Conservation (phyloP, 2,113 vertebrate species). For the Scortum barcoo region DNA sequence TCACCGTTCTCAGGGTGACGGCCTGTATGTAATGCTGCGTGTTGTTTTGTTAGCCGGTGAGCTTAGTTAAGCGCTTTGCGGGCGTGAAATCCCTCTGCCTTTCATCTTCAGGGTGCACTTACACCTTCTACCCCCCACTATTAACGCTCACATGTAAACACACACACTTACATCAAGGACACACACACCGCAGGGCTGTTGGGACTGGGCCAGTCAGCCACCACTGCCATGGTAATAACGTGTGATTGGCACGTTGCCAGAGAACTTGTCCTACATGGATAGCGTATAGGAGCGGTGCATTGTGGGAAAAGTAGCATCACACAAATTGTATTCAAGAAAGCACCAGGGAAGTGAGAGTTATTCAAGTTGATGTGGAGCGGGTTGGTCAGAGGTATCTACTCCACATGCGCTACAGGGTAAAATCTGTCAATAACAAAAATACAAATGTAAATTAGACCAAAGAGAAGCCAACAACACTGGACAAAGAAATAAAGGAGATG, state of each 20-base stretch:
- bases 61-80: conserved; percentile 50
- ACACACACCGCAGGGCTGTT: conserved; percentile 43
- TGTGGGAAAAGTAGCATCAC: conserved; percentile 38
- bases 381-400: neutral
- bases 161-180: conserved; percentile 33
- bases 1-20: neutral
- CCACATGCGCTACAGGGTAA: neutral
- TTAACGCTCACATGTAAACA: conserved; percentile 47
- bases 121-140: conserved; percentile 17
- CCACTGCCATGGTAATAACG: conserved; percentile 72
- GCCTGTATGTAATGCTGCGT: conserved; percentile 26
- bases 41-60: conserved; percentile 26
- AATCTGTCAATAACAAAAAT: neutral
- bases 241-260: conserved; percentile 64
- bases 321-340: neutral
- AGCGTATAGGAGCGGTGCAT: conserved; percentile 27
- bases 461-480: neutral
- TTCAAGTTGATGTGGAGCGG: neutral
- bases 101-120: conserved; percentile 44
- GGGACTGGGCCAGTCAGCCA: conserved; percentile 51
- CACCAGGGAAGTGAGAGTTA: neutral
- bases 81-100: conserved; percentile 49
- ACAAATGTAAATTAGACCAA: too few relatives aligned
- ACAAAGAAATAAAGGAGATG: neutral
- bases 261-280: conserved; percentile 42